Evolutionary conservation across 2,888 invertebrate species (phyloP), one percentile per base, ranked within the genome.

Genomic region (Hemistola chrysoprasaria): DNA sequence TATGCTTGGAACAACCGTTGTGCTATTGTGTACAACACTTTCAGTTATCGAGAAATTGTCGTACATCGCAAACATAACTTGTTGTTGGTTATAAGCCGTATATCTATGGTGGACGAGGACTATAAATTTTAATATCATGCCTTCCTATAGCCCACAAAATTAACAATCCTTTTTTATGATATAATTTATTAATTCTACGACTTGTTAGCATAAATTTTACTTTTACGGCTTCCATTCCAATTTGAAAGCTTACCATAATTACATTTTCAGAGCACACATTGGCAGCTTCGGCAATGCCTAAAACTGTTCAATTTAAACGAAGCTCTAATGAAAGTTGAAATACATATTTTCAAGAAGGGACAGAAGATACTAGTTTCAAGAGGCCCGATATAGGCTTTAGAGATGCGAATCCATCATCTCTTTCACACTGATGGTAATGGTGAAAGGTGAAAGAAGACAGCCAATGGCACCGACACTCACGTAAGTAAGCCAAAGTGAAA

Each of bases 401-500:
- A 59, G 64, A 59, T 65, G 60, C 33, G 53, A 53, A 55, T 53
- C 35, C 41, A 46, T 27, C 41, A 43, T 79, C 74, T 69, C 68
- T 56, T 51, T 77, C 62, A 25, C 50, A 37, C 74, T 21, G 26
- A 42, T 8, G 35, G 36, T 26, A 44, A 43, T 47, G 37, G 56
- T 47, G 45, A 40, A 48, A 34, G 60, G 63, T 57, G 62, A 69
- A 73, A 70, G 57, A 59, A 63, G 73, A 74, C 56, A 65, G 68
- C 45, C 38, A 52, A 67, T 68, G 62, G 64, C 67, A 65, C 65
- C 60, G 62, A 61, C 67, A 65, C 61, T 65, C 68, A 62, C 70
- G 77, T 84, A 88, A 85, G 86, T 88, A 84, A 86, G 87, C 78
- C 87, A 87, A 84, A 87, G 87, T 73, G 87, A 87, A 87, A 86